phyloP scores from a whole-genome alignment of 2,113 vertebrate species.

The Engystomops pustulosus region DNA sequence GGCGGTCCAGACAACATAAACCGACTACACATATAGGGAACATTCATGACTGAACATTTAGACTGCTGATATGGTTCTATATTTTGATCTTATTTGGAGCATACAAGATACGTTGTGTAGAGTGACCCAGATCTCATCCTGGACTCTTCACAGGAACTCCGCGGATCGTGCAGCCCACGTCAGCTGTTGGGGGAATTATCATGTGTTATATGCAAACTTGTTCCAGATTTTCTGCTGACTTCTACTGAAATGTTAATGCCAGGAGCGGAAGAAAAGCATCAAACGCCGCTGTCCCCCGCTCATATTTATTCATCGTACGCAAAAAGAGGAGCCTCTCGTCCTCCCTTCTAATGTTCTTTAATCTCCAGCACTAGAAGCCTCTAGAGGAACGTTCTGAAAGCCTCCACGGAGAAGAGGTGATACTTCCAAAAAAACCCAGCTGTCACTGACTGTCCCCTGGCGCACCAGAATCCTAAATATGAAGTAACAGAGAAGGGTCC shows the following conservation, averaged over 20 bases:
- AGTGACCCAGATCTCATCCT: background rate
- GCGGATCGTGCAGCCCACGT: background rate
- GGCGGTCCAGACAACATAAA: too few species aligned
- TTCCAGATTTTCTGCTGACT: constrained; percentile 32
- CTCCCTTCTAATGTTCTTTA: background rate
- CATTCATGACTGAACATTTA: background rate
- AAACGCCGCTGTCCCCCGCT: background rate
- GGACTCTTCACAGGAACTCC: background rate
- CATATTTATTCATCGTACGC: constrained; percentile 20
- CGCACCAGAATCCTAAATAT: background rate
- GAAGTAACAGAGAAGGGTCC: background rate
- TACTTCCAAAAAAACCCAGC: background rate
- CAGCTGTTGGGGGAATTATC: background rate
- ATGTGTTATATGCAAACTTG: constrained; percentile 21
- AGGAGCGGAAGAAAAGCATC: constrained; percentile 26
- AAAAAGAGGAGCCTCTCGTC: background rate
- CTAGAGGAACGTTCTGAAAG: background rate
- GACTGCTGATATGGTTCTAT: background rate
- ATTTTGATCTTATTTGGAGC: too few species aligned
- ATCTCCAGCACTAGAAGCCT: background rate
- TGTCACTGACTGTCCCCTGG: background rate
- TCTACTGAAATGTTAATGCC: constrained; percentile 47
- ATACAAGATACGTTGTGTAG: too few species aligned
- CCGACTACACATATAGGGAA: too few species aligned
- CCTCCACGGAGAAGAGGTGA: background rate